Evolutionary conservation across 64 coral and sea anemone genomes (phyloP).

Genomic region (Exaiptasia diaphana): DNA sequence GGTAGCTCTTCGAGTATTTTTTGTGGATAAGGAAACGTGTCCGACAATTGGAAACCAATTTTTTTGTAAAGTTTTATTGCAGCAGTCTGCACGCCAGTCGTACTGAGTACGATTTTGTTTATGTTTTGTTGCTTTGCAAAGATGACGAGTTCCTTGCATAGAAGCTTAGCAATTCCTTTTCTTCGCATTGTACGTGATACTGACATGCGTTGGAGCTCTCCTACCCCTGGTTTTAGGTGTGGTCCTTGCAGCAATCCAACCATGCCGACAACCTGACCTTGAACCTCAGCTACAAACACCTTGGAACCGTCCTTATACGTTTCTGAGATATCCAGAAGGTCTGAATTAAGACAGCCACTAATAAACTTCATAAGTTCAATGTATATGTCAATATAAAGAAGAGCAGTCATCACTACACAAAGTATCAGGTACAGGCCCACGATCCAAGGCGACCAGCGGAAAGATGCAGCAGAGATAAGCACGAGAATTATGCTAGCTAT

Average conservation of each 20-base stretch:
- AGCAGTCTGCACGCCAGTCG: slow-evolving; percentile 48
- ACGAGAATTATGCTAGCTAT: slow-evolving; percentile 28
- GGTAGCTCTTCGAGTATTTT: slow-evolving; percentile 46
- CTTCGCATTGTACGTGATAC: slow-evolving; percentile 31
- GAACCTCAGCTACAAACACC: slow-evolving; percentile 68
- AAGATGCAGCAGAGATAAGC: slow-evolving; percentile 43
- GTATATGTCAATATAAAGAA: slow-evolving; percentile 72
- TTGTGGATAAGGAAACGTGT: slow-evolving; percentile 53
- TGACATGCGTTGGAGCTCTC: slow-evolving; percentile 74
- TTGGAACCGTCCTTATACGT: slow-evolving; percentile 43
- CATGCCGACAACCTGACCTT: slow-evolving; percentile 65
- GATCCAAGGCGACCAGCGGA: slow-evolving; percentile 59
- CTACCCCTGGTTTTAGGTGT: slow-evolving; percentile 44
- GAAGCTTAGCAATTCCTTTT: slow-evolving; percentile 62
- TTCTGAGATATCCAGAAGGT: slow-evolving; percentile 59
- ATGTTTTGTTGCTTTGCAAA: slow-evolving; percentile 46
- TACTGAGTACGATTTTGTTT: slow-evolving; percentile 60
- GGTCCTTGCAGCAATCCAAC: slow-evolving; percentile 34
- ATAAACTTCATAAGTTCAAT: slow-evolving; percentile 41
- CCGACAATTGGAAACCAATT: slow-evolving; percentile 18
- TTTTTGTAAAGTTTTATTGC: slow-evolving; percentile 62
- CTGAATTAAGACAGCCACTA: slow-evolving; percentile 43
- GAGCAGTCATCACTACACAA: slow-evolving; percentile 46
- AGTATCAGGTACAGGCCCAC: slow-evolving; percentile 34
- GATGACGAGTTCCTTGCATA: slow-evolving; percentile 27